Evolutionary conservation across 1,140 invertebrate genomes (phyloP).

Genomic region (Camponotus vicinus): DNA sequence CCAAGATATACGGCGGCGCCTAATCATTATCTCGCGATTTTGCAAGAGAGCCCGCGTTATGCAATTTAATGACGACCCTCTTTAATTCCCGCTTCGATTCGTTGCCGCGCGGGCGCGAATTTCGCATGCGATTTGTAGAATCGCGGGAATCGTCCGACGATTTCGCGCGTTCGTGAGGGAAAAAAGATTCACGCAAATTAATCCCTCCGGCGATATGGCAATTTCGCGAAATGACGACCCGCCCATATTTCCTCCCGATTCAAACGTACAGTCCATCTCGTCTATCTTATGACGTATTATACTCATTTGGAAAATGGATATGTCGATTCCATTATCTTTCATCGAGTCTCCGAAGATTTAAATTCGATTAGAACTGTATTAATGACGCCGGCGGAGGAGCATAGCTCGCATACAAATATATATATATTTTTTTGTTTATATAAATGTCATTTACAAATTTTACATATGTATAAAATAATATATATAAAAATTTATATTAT

Average conservation of each 20-base stretch:
- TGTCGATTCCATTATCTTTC: not conserved
- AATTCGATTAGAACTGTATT: not conserved
- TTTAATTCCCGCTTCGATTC: slow-evolving; percentile 33
- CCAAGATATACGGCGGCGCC: slow-evolving; percentile 22
- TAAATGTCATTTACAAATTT: too few species aligned
- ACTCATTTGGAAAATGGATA: not conserved
- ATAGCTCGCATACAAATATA: too few species aligned
- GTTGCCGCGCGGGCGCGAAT: slow-evolving; percentile 14
- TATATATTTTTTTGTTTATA: too few species aligned
- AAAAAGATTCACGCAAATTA: not conserved
- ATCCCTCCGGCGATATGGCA: not conserved
- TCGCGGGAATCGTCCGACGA: not conserved
- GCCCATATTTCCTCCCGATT: not conserved
- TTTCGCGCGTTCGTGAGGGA: not conserved
- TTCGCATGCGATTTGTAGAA: slow-evolving; percentile 13
- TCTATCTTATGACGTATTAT: not conserved
- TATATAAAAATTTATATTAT: too few species aligned
- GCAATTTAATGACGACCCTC: slow-evolving; percentile 57
- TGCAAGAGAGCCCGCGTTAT: slow-evolving; percentile 65
- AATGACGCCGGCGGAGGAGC: not conserved
- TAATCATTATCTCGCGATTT: slow-evolving; percentile 66
- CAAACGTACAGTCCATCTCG: not conserved
- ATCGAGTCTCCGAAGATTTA: not conserved
- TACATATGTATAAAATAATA: too few species aligned
- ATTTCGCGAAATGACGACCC: not conserved